Evolutionary conservation across 2,113 vertebrate genomes (phyloP).

Genomic region (Phyllostomus hastatus): DNA sequence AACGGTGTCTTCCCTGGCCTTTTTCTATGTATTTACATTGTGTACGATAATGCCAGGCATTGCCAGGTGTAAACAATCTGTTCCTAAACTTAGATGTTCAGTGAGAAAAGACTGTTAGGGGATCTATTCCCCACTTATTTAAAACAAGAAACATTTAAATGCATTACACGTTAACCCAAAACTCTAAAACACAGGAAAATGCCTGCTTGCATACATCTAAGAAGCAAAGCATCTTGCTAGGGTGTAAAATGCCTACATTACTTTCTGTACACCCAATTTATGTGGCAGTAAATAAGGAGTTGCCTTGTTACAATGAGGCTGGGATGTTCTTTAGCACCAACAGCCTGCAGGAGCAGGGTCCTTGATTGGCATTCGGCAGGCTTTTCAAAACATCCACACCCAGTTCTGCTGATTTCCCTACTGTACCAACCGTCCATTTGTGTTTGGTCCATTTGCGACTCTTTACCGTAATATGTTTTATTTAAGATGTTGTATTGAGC

Average conservation of each 20-base stretch:
- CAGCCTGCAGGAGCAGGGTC: background rate
- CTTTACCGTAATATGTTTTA: background rate
- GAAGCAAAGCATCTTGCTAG: background rate
- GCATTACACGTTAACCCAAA: background rate
- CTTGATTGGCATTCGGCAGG: background rate
- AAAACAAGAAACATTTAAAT: constrained; percentile 4
- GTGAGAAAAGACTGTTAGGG: constrained; percentile 16
- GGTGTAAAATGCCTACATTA: background rate
- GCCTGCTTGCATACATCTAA: background rate
- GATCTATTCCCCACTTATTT: background rate
- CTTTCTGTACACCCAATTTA: background rate
- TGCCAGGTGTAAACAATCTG: background rate
- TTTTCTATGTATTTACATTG: background rate
- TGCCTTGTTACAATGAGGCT: background rate
- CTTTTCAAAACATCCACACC: background rate
- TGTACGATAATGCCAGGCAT: background rate
- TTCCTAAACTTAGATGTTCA: background rate
- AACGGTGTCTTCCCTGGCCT: background rate
- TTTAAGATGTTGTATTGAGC: background rate
- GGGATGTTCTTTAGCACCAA: background rate
- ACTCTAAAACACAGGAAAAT: background rate
- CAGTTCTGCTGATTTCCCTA: background rate
- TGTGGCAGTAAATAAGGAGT: too few species aligned
- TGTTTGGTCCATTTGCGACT: background rate
- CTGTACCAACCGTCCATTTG: background rate